Conservation (phyloP, 2,888 invertebrate species). For the Conus canariensis region DNA sequence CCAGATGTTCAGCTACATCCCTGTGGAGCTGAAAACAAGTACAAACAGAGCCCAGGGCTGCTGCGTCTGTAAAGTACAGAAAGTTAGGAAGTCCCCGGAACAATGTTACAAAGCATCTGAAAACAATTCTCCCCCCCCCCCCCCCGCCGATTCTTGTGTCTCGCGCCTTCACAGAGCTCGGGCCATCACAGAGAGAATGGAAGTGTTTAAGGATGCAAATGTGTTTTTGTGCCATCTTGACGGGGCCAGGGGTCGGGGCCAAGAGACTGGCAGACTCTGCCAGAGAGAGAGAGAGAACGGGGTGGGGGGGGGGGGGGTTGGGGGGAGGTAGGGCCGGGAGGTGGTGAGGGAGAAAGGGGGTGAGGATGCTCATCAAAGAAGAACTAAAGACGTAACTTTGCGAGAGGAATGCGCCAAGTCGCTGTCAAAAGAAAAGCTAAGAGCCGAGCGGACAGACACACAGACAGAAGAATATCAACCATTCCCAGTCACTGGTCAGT, state of each 20-base stretch:
- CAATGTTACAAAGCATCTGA: no score
- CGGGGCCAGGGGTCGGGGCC: slow-evolving; percentile 2
- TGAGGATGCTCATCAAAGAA: neutral
- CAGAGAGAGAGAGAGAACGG: neutral
- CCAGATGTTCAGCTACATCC: no score
- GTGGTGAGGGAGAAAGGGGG: neutral
- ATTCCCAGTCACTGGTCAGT: no score
- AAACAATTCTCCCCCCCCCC: no score
- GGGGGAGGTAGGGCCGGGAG: neutral
- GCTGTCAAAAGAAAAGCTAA: neutral
- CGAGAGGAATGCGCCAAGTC: no score
- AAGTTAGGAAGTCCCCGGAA: no score
- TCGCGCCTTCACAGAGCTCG: neutral
- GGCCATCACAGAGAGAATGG: neutral
- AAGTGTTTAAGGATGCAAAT: slow-evolving; percentile 31
- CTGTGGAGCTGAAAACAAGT: no score
- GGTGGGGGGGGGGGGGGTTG: no score
- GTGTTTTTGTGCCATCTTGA: slow-evolving; percentile 20
- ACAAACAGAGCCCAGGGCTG: no score
- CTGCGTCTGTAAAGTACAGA: no score
- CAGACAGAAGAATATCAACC: no score
- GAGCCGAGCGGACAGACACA: neutral
- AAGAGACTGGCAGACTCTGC: neutral
- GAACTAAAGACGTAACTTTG: neutral
- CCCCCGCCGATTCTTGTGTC: no score